Conservation (phyloP, 2,113 vertebrate species). For the Urocynchramus pylzowi region DNA sequence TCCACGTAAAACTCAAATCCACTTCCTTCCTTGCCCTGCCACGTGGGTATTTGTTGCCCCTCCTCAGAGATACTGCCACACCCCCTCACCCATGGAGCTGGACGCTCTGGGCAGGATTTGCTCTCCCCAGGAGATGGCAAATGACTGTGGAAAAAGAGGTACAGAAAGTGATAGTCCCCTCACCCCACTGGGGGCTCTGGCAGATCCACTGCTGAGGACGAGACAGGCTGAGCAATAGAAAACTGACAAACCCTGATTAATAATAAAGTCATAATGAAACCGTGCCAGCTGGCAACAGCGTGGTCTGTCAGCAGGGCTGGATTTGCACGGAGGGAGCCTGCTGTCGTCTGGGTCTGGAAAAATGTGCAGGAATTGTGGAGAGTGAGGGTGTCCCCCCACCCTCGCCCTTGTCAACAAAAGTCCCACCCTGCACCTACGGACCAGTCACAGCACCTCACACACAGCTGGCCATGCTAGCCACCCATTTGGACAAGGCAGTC, state of each 20-base stretch:
- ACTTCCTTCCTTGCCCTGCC: not conserved
- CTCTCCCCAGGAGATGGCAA: not conserved
- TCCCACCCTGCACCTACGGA: not conserved
- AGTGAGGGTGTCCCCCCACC: not conserved
- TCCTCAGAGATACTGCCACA: not conserved
- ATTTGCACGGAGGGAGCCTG: not conserved
- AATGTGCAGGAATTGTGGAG: not conserved
- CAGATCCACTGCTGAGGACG: not conserved
- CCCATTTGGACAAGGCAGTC: not conserved
- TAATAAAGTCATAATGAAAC: constrained; percentile 10
- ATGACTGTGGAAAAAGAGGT: not conserved
- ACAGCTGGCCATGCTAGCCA: not conserved
- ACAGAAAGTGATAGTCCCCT: not conserved
- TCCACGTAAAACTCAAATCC: not conserved
- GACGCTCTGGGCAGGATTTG: not conserved
- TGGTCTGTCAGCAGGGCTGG: not conserved
- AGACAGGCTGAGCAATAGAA: not conserved
- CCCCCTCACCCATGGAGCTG: not conserved
- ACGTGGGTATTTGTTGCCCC: not conserved
- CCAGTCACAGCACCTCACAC: not conserved
- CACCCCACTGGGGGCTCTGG: not conserved
- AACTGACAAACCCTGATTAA: not conserved
- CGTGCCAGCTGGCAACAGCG: not conserved
- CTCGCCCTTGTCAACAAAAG: not conserved
- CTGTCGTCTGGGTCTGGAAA: not conserved